Percentiles rank a stretch among this genome's conserved stretches.
Conservation (phyloP, 2,888 invertebrate species). For the Diarsia rubi region DNA sequence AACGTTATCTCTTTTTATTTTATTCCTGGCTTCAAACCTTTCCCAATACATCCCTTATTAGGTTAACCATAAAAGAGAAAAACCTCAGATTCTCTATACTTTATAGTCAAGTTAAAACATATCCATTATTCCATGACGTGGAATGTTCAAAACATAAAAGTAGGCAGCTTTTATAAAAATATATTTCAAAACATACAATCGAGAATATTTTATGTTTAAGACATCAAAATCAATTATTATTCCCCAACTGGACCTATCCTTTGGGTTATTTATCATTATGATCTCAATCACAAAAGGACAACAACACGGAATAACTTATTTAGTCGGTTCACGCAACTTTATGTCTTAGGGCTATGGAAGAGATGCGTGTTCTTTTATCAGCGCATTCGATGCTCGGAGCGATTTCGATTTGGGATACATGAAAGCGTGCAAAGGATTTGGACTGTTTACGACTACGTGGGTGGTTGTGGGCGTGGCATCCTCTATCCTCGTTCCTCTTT, state of each 20-base stretch:
- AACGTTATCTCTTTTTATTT: conserved; percentile 63
- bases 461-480: conserved; percentile 90
- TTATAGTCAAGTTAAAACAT: conserved; percentile 53
- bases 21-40: conserved; percentile 36
- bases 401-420: conserved; percentile 90
- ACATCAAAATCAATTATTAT: conserved; percentile 90
- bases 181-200: conserved; percentile 76
- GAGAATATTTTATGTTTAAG: conserved; percentile 86
- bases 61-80: conserved; percentile 50
- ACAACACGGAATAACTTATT: conserved; percentile 88
- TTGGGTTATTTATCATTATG: conserved; percentile 90
- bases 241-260: conserved; percentile 87
- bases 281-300: conserved; percentile 89
- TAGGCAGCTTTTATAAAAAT: conserved; percentile 64
- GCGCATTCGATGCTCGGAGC: conserved; percentile 82
- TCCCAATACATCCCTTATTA: conserved; percentile 46
- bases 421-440: conserved; percentile 91
- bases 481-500: conserved; percentile 75
- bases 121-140: conserved; percentile 57
- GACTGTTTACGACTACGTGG: conserved; percentile 91
- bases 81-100: conserved; percentile 41
- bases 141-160: conserved; percentile 61
- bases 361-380: conserved; percentile 74
- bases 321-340: conserved; percentile 77
- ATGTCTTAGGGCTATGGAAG: conserved; percentile 72